Base-by-base conservation (phyloP, 2,888 invertebrate species). In the Tinea pellionella region DNA sequence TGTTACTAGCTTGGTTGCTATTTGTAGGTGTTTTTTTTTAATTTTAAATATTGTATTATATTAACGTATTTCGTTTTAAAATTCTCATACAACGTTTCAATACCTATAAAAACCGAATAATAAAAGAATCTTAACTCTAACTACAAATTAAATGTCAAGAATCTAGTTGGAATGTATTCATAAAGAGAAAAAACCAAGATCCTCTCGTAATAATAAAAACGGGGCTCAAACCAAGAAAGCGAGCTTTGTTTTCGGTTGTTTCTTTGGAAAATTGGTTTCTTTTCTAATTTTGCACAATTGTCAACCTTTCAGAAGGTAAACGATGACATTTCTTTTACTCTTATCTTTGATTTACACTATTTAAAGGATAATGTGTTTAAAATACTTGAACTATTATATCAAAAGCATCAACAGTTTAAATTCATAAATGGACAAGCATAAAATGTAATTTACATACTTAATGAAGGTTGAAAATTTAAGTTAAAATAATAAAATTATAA, bases 221-320 rank as follows among this genome's bases (percentile, higher is more conserved):
- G 57, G 55, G n/a, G 12, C 53, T 57, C n/a, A 32, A 57, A 57
- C 57, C 32, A 30, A 32, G 57, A 32, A 30, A 57, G 32, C 30
- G n/a, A 61, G 63, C 65, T 66, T 68, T 68, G 64, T 66, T 65
- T 65, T 63, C 64, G 61, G 61, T 59, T 47, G 63, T 62, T 64
- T 63, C 63, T 67, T 67, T 65, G 63, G 32, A 62, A 67, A 66
- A 64, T 66, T 66, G 64, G 65, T 66, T 66, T 64, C 59, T 59
- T 59, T 59, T 47, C 47, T 59, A 59, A 59, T 59, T 59, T 59
- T 30, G 29, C 30, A 12, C 47, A 29, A 47, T 59, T 47, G 59
- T 59, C 59, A 47, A 43, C 43, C 47, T 37, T 43, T 47, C 43
- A 59, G 47, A 32, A 57, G 57, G 57, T 57, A 32, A 57, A 2